phyloP scores from a whole-genome alignment of 2,888 invertebrate genomes.

The Andrena marginata region DNA sequence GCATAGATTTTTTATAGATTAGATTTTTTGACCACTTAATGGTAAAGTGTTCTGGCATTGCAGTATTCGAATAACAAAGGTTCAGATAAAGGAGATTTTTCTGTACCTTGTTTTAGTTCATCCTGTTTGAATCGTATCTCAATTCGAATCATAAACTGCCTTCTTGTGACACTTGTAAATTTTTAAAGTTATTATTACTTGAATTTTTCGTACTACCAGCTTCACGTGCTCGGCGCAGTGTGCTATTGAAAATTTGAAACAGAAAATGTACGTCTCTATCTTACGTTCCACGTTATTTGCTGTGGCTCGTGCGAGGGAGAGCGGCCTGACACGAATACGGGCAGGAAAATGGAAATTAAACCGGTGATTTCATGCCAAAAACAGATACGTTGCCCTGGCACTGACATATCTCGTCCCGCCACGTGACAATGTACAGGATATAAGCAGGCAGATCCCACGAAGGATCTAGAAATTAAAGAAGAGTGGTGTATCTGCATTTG shows the following conservation, averaged over 20 bases:
- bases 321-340: not conserved
- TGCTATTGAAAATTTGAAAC: not conserved
- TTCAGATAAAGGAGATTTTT: no score
- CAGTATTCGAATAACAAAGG: no score
- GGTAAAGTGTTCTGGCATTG: no score
- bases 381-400: slow-evolving; percentile 20
- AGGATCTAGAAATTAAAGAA: slow-evolving; percentile 40
- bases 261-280: slow-evolving; percentile 20
- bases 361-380: slow-evolving; percentile 31
- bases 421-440: slow-evolving; percentile 44
- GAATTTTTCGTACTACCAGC: not conserved
- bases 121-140: no score
- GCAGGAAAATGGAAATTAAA: slow-evolving; percentile 23
- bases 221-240: not conserved
- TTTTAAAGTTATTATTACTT: not conserved
- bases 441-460: slow-evolving; percentile 9
- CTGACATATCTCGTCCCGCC: slow-evolving; percentile 25
- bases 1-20: no score
- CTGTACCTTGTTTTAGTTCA: no score
- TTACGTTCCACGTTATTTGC: not conserved
- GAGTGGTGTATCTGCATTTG: slow-evolving; percentile 31
- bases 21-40: no score
- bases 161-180: not conserved
- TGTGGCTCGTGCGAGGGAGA: not conserved
- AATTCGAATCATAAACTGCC: not conserved